Evolutionary conservation across 2,888 invertebrate species (phyloP).

Genomic region (Alviniconcha strummeri): DNA sequence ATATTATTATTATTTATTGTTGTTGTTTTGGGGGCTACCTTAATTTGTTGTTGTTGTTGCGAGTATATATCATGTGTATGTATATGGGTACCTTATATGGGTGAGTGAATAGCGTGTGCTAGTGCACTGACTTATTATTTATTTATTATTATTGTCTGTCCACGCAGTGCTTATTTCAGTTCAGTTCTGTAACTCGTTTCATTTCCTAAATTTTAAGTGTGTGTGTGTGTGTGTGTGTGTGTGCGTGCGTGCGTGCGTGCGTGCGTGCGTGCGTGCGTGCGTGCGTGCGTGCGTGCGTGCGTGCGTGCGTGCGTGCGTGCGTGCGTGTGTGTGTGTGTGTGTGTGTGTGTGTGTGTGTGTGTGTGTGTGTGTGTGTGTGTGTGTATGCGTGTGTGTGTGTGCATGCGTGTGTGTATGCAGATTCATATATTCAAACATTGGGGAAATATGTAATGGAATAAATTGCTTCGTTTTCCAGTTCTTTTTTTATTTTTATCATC

Average conservation of each 20-base stretch:
- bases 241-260: background rate
- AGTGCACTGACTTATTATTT: too few relatives aligned
- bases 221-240: background rate
- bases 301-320: background rate
- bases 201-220: too few relatives aligned
- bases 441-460: background rate
- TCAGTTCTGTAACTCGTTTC: too few relatives aligned
- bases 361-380: background rate
- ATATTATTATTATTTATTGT: too few relatives aligned
- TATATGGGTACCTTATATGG: too few relatives aligned
- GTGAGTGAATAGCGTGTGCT: too few relatives aligned
- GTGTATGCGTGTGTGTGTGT: background rate
- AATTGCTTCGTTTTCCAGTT: too few relatives aligned
- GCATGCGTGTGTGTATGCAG: background rate
- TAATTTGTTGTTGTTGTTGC: too few relatives aligned
- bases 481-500: background rate
- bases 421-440: background rate
- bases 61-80: too few relatives aligned
- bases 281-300: slow-evolving; percentile 3
- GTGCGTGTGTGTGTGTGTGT: background rate
- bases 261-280: slow-evolving; percentile 6
- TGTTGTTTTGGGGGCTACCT: too few relatives aligned
- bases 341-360: background rate
- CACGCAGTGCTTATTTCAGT: too few relatives aligned
- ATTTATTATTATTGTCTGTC: too few relatives aligned